Evolutionary conservation across 30 jellyfish, hydroid and myxozoan genomes (phyloP), one percentile per base, ranked within the genome.

Genomic region (Chironex yamaguchii): DNA sequence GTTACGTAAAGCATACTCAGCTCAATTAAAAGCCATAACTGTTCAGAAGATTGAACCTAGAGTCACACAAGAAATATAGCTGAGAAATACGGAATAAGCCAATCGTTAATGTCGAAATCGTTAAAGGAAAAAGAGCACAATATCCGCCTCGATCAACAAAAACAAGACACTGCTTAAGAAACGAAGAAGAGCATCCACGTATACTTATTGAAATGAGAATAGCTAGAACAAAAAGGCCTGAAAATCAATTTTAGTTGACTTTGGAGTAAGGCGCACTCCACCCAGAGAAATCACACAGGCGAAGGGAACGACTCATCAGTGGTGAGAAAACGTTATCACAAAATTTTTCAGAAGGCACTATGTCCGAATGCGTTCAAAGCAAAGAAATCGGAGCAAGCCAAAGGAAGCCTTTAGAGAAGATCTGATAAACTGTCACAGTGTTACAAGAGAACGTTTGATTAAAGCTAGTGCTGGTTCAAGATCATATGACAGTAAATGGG

Each of bases 371-470:
- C 85, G 85, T 0, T 17, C 85, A 35, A 21, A 50, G 21, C 73
- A 71, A 71, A 34, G 85, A 25, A 71, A 71, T 36, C 73, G 52
- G 21, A 71, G 75, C 12, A 71, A 35, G 75, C 85, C 85, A 0
- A 71, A 71, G 28, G 85, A 71, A 36, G 85, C 85, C 21, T 71
- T 34, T 50, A 0, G 85, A 50, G 85, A 71, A 1, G 85, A 71
- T 23, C 36, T 71, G 0, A 71, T 71, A 71, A 71, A 71, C 27
- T 71, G 85, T 69, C 85, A 33, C 36, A 0, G 26, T 71, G 13
- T 71, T 50, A 71, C 42, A 53, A 36, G 92, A 82, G 89, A 80
- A 33, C 75, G 91, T 29, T 63, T 33, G 77, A 77, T 80, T 33
- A 71, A 73, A 11, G 49, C 89, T 2, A 70, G 50, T 17, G 87